A percentile compares a stretch with the other conserved stretches of the same genome.
These are phyloP conservation scores for Pseudochaenichthys georgianus DNA, from an alignment of 2,797 vertebrate species.

Conservation along the genomic window DNA sequence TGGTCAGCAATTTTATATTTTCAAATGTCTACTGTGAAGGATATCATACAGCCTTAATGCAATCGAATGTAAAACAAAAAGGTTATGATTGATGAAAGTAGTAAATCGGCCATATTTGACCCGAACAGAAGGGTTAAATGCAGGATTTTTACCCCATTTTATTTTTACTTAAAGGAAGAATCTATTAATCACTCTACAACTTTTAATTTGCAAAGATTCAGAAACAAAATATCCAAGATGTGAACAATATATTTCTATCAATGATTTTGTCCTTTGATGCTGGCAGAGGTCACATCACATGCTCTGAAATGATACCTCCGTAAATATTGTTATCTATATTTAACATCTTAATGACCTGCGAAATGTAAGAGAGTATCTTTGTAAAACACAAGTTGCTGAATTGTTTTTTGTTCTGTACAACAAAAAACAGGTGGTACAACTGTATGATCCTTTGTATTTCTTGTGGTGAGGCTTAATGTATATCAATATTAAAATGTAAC, in stretches of 20 bases:
- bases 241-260: background rate
- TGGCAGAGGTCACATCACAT: slow-evolving; percentile 1
- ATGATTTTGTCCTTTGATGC: slow-evolving; percentile 3
- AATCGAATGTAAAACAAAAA: too few species aligned
- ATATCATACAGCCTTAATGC: too few species aligned
- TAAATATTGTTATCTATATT: background rate
- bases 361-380: background rate
- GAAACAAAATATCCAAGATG: background rate
- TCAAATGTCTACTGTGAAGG: too few species aligned
- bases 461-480: background rate
- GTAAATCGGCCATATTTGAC: too few species aligned
- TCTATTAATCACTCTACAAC: background rate
- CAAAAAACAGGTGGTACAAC: background rate
- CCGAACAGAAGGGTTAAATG: background rate
- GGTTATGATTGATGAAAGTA: too few species aligned
- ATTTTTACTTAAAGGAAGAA: background rate
- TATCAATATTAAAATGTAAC: slow-evolving; percentile 2
- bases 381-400: background rate
- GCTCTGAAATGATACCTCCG: slow-evolving; percentile 9
- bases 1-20: too few species aligned
- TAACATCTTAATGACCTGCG: background rate
- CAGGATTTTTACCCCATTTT: background rate
- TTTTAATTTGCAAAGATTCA: background rate
- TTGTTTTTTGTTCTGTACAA: background rate
- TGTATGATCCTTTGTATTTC: background rate